phyloP scores from a whole-genome alignment of 2,888 invertebrate genomes.

The Bellardia pandia region DNA sequence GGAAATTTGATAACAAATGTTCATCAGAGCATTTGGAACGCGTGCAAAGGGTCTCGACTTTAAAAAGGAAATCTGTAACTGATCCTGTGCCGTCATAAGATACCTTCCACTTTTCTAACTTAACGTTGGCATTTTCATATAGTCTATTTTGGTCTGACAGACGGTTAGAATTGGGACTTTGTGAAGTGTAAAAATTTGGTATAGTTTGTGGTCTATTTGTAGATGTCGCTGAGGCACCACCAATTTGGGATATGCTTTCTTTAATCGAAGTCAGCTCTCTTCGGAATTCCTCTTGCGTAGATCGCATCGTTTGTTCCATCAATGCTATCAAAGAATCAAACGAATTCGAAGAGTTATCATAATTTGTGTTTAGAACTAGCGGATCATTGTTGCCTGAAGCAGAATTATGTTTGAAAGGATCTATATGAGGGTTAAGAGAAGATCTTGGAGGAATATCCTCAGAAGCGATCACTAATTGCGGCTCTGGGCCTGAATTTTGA shows the following conservation, averaged over 20 bases:
- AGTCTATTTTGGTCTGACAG: not conserved
- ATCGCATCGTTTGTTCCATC: slow-evolving; percentile 3
- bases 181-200: not conserved
- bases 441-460: slow-evolving; percentile 17
- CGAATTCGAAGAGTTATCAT: not conserved
- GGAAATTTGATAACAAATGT: slow-evolving; percentile 43
- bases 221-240: not conserved
- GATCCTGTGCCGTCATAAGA: slow-evolving; percentile 19
- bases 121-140: not conserved
- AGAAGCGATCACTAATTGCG: not conserved
- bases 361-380: not conserved
- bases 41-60: slow-evolving; percentile 13
- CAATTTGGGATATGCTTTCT: slow-evolving; percentile 25
- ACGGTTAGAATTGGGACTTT: not conserved
- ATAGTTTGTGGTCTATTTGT: not conserved
- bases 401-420: not conserved
- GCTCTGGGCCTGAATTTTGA: not conserved
- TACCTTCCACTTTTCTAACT: slow-evolving; percentile 47
- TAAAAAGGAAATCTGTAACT: slow-evolving; percentile 28
- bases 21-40: slow-evolving; percentile 22
- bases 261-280: not conserved
- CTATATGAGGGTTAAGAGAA: not conserved
- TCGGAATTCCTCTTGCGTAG: slow-evolving; percentile 17
- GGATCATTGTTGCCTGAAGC: not conserved
- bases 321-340: slow-evolving; percentile 1